phyloP scores from a whole-genome alignment of 2,797 vertebrate genomes.

The Ctenosaura bakeri region DNA sequence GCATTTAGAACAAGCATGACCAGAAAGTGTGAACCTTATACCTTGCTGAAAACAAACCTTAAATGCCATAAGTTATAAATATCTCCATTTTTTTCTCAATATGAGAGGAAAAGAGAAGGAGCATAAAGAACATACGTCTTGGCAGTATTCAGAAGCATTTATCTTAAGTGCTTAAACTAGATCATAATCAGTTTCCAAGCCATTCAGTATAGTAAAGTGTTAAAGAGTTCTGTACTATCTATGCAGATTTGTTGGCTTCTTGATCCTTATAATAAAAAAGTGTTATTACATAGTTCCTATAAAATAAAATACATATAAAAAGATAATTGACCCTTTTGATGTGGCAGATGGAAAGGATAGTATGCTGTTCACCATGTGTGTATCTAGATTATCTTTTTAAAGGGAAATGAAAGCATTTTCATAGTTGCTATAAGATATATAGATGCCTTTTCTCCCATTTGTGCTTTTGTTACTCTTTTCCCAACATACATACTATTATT shows the following conservation, averaged over 20 bases:
- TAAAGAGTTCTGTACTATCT: background rate
- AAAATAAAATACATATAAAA: background rate
- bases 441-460: background rate
- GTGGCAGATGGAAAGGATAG: background rate
- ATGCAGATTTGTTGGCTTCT: background rate
- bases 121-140: background rate
- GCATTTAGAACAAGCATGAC: slow-evolving; percentile 32
- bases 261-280: background rate
- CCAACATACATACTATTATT: background rate
- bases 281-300: background rate
- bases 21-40: background rate
- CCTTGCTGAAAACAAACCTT: background rate
- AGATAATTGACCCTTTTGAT: slow-evolving; percentile 15
- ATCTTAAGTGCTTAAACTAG: background rate
- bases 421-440: background rate
- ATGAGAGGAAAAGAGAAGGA: background rate
- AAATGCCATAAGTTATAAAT: background rate
- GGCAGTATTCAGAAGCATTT: background rate
- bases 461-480: background rate
- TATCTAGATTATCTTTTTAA: background rate
- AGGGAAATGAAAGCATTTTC: background rate
- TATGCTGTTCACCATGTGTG: background rate
- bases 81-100: background rate
- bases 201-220: background rate
- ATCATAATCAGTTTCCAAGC: background rate